Conservation (phyloP, 2,797 vertebrate species). For the Sparus aurata region DNA sequence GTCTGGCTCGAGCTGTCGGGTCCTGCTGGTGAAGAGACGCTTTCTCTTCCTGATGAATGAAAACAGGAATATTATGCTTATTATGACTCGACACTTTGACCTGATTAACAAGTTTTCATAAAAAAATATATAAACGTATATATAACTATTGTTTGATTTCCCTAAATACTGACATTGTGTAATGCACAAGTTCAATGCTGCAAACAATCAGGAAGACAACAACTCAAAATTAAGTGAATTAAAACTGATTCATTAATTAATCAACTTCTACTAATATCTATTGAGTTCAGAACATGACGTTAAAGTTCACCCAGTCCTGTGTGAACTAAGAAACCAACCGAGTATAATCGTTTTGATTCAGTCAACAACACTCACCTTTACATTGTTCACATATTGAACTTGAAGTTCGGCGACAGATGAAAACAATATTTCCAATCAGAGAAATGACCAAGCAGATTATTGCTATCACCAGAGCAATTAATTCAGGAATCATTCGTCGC, state of each 20-base stretch:
- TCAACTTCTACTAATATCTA: no score
- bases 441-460: conserved; percentile 17
- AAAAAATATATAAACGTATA: background rate
- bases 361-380: conserved; percentile 3
- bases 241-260: background rate
- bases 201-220: background rate
- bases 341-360: no score
- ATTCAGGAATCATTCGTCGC: fast-evolving
- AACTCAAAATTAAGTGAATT: background rate
- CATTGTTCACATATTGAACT: background rate
- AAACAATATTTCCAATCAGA: conserved; percentile 7
- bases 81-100: no score
- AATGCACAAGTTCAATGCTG: no score
- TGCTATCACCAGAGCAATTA: background rate
- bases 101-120: no score
- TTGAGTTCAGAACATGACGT: no score
- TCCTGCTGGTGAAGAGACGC: background rate
- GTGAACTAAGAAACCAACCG: background rate
- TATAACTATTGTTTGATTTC: background rate
- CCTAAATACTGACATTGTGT: background rate
- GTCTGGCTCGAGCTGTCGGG: background rate
- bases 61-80: background rate
- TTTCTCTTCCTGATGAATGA: conserved; percentile 3
- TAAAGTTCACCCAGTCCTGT: no score
- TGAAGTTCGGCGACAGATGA: background rate